Evolutionary conservation across 2,888 invertebrate species (phyloP).

Genomic region (Brenthis ino): DNA sequence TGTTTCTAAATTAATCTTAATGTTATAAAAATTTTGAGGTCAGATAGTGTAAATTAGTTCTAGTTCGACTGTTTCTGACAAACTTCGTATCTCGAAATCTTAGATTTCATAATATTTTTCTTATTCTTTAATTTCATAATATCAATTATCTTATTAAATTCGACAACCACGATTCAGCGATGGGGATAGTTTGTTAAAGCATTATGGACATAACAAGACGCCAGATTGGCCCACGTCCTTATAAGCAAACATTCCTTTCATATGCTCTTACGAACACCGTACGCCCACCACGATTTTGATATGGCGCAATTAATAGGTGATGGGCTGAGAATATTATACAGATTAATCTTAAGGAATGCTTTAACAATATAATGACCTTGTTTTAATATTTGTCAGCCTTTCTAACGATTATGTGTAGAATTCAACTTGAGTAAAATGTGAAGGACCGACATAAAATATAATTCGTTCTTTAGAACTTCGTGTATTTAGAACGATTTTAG

Average conservation of each 20-base stretch:
- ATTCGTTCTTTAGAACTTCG: too few relatives aligned
- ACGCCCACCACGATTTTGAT: slow-evolving; percentile 49
- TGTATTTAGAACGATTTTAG: too few relatives aligned
- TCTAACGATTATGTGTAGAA: too few relatives aligned
- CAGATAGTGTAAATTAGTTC: too few relatives aligned
- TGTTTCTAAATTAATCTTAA: too few relatives aligned
- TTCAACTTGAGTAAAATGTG: background rate
- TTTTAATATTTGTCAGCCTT: too few relatives aligned
- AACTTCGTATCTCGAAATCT: background rate
- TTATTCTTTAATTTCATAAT: background rate
- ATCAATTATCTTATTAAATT: background rate
- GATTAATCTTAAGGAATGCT: too few relatives aligned
- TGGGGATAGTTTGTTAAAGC: slow-evolving; percentile 20
- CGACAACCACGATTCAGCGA: slow-evolving; percentile 31
- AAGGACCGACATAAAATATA: too few relatives aligned
- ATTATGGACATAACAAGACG: slow-evolving; percentile 33
- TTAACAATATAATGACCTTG: too few relatives aligned
- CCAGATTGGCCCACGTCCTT: slow-evolving; percentile 53
- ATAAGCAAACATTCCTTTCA: slow-evolving; percentile 55
- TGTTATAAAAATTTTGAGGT: too few relatives aligned
- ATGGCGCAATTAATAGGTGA: slow-evolving; percentile 43
- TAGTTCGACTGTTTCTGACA: too few relatives aligned
- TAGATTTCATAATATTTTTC: background rate
- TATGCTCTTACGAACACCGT: slow-evolving; percentile 44
- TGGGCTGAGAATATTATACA: background rate